phyloP scores from a whole-genome alignment of 2,888 invertebrate genomes.

The Tenthredo livida region DNA sequence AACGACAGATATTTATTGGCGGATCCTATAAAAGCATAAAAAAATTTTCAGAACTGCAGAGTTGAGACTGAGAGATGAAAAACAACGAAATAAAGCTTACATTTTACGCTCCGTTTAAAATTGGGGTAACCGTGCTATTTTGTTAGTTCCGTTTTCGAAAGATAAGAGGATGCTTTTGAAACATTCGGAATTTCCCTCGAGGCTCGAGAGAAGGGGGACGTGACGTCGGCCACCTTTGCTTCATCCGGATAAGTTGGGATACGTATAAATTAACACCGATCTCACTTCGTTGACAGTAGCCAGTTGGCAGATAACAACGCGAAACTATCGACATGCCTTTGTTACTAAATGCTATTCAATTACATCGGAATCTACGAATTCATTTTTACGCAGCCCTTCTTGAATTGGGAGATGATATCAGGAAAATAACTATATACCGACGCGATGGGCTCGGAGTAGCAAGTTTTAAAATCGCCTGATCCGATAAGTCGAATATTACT shows the following conservation, averaged over 20 bases:
- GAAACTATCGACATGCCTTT: background rate
- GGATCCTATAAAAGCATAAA: background rate
- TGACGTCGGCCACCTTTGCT: conserved; percentile 20
- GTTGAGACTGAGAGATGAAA: background rate
- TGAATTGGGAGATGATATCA: background rate
- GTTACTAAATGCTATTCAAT: background rate
- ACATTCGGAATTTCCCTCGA: conserved; percentile 51
- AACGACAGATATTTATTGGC: background rate
- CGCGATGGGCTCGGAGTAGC: conserved; percentile 58
- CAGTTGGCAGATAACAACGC: background rate
- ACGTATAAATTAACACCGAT: conserved; percentile 36
- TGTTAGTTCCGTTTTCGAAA: conserved; percentile 20
- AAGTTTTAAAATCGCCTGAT: conserved; percentile 66
- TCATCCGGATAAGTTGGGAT: conserved; percentile 20
- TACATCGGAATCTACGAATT: background rate
- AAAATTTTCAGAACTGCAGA: background rate
- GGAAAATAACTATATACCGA: background rate
- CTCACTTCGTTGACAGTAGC: conserved; percentile 7
- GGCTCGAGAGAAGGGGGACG: background rate
- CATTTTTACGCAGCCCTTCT: background rate
- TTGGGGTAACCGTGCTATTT: conserved; percentile 32
- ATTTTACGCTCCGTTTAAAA: conserved; percentile 41
- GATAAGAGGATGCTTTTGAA: conserved; percentile 46
- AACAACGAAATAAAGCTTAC: conserved; percentile 22
- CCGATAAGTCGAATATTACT: conserved; percentile 65